Base-by-base conservation (phyloP, 2,113 vertebrate species). In the Siphamia tubifer region DNA sequence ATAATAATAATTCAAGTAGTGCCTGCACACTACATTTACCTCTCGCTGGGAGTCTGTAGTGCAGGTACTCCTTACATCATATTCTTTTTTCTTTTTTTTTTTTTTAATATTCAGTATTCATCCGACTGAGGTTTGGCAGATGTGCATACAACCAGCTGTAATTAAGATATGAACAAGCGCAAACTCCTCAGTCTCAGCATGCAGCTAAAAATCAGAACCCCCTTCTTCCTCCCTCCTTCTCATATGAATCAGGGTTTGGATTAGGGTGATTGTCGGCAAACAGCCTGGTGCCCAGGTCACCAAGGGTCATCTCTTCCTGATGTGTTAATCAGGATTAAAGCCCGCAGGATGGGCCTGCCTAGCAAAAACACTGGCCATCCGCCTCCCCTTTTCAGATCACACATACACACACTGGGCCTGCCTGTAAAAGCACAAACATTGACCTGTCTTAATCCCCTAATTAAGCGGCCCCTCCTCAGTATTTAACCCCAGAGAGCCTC, bases 381-480 rank as follows among this genome's bases (percentile, higher is more conserved):
- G 27, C 19, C 32, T 20, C 23, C 4, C 17, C 32, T 21, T 25
- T 35, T 38, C 19, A 64, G 0, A 17, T 38, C 35, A 38, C 53
- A 63, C 17, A 54, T 67, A 64, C 74, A 69, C 78, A 77, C 52
- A 61, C 64, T 48, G 69, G 58, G 64, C 51, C 42, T 78, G 90
- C 81, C 91, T 90, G 84, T 76, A 91, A 92, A 89, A 93, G 92
- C 87, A 90, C 90, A 92, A 87, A 85, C 90, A 87, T 74, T 63
- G 72, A 58, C 70, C 77, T 9, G 13, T 48, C 71, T 72, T 91
- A 92, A 92, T 91, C 90, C 89, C 85, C 88, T 90, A 91, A 93
- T 93, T 92, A 92, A 92, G 84, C 78, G 54, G 84, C 84, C 84
- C 87, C 87, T 88, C 86, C 88, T 86, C 69, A 63, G 77, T 85